These are phyloP conservation scores for Phengaris arion DNA, from an alignment of 2,888 invertebrate genomes.

Conservation along the genomic window DNA sequence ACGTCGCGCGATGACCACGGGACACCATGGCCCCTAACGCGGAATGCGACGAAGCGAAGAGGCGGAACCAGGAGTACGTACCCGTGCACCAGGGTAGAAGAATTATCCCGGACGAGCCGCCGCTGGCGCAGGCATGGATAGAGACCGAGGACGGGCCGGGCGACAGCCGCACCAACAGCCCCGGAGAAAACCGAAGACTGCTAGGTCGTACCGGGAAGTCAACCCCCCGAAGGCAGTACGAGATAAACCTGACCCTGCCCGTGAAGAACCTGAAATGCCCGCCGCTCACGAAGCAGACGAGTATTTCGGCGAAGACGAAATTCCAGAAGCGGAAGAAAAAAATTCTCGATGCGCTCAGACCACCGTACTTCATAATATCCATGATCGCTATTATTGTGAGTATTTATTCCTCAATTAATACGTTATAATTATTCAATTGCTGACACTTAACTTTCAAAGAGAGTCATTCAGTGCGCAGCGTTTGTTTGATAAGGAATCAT, in stretches of 20 bases:
- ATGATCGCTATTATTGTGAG: constrained; percentile 67
- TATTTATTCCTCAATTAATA: constrained; percentile 35
- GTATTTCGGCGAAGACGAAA: constrained; percentile 49
- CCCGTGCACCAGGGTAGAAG: constrained; percentile 51
- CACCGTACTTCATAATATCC: constrained; percentile 67
- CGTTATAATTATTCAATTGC: background rate
- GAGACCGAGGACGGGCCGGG: constrained; percentile 51
- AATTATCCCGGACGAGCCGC: constrained; percentile 50
- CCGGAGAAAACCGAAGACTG: constrained; percentile 58
- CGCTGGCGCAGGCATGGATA: constrained; percentile 58
- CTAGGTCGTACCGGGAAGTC: constrained; percentile 44
- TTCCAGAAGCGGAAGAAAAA: constrained; percentile 62
- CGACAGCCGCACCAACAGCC: constrained; percentile 48
- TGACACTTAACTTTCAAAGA: background rate
- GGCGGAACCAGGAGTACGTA: constrained; percentile 47
- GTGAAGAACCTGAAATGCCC: constrained; percentile 43
- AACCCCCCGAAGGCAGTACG: constrained; percentile 54
- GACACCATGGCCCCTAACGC: constrained; percentile 58
- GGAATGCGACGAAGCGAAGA: constrained; percentile 53
- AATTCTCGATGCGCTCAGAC: constrained; percentile 55
- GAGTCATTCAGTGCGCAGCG: background rate
- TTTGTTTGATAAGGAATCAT: constrained; percentile 3
- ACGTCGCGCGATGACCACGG: constrained; percentile 32
- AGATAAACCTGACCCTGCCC: constrained; percentile 50
- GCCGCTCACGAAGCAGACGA: constrained; percentile 40